Percentiles rank a stretch among this genome's conserved stretches.
Conservation (phyloP, 2,113 vertebrate genomes). For the Excalfactoria chinensis region DNA sequence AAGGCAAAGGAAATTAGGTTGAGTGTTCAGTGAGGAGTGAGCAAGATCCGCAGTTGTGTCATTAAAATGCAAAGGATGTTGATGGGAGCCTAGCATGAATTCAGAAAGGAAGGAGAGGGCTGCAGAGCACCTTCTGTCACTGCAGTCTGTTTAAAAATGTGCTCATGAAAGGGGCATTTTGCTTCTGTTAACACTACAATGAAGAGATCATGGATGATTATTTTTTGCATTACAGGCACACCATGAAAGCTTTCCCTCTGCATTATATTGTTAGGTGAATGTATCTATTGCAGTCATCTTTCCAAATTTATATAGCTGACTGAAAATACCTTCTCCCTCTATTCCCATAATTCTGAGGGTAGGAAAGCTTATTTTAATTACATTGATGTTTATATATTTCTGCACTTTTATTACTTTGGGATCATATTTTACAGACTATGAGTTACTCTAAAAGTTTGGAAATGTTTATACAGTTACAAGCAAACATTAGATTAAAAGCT, state of each 20-base stretch:
- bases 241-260: neutral
- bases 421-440: neutral
- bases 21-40: neutral
- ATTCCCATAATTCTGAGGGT: neutral
- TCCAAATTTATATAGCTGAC: neutral
- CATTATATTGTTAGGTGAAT: neutral
- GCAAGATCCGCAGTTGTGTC: neutral
- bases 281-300: neutral
- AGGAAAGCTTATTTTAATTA: neutral
- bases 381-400: neutral
- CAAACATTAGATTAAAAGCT: neutral
- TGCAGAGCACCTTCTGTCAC: conserved; percentile 38
- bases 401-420: neutral
- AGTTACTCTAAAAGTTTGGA: neutral
- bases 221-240: neutral
- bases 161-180: neutral
- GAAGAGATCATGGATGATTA: neutral
- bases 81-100: neutral
- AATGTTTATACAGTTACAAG: neutral
- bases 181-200: conserved; percentile 15
- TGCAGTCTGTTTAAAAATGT: conserved; percentile 44
- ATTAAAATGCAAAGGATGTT: conserved; percentile 57
- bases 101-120: neutral
- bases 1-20: conserved; percentile 53
- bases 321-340: neutral